Evolutionary conservation across 2,888 invertebrate genomes (phyloP), one percentile per base, ranked within the genome.

Genomic region (Rotaria magnacalcarata): DNA sequence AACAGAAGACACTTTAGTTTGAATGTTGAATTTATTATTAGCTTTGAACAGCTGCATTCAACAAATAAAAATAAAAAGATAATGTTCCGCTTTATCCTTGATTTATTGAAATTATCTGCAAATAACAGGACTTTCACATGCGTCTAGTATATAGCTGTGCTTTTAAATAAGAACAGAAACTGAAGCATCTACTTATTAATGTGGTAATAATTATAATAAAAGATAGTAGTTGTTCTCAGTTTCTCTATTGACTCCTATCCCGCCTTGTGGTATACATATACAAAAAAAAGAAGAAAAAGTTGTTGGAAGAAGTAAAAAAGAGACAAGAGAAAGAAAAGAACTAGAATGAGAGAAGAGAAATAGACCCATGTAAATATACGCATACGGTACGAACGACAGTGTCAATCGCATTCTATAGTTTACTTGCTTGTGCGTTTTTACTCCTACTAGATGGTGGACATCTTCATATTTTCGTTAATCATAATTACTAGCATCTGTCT

Each of bases 271-370:
- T 34, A 67, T 34, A 67, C 19, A 67, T 3, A 67, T 67, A 8
- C n/a, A 67, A 67, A 67, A 54, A 67, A 19, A 67, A 54, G 34
- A 34, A 34, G 34, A 60, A 67, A 67, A 67, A 67, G 27, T 67
- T 67, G 19, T 41, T 67, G 14, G 34, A 34, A 67, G 67, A 67
- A 34, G 67, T 67, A 16, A 34, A 67, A 67, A 67, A 34, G 67
- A 67, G 67, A 34, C 67, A 67, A 67, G 67, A 34, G 19, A 67
- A 67, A 67, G 67, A 16, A 67, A 67, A 27, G 67, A 67, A 34
- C 24, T 56, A 56, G 56, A 56, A 56, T 56, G 24, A 56, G 56
- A 56, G 56, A 24, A 34, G 19, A 19, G 67, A 67, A 67, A 67
- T 34, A 41, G 67, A 67, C 19, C 67, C 67, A 34, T 27, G 67